Conservation (phyloP, 2,888 invertebrate species). For the Phyto melanocephala region DNA sequence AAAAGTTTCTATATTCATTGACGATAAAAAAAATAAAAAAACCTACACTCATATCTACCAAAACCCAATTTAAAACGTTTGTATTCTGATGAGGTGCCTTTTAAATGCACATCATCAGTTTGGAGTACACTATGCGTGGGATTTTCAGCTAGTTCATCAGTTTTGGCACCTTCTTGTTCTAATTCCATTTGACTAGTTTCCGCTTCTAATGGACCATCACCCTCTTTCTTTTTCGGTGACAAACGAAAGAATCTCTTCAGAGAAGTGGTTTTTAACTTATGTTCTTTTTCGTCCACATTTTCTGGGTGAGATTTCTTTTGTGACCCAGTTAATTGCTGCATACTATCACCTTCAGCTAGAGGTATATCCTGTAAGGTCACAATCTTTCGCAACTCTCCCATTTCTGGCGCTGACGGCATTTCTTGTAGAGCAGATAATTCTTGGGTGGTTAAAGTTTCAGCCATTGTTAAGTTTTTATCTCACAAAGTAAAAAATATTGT, state of each 20-base stretch:
- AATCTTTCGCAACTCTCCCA: slow-evolving; percentile 28
- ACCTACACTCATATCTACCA: slow-evolving; percentile 37
- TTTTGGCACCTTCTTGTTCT: neutral
- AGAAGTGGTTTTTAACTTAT: slow-evolving; percentile 66
- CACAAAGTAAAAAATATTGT: neutral
- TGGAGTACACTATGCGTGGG: neutral
- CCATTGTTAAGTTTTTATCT: slow-evolving; percentile 18
- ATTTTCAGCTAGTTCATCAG: neutral
- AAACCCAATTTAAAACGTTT: slow-evolving; percentile 54
- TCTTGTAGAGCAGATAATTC: slow-evolving; percentile 32
- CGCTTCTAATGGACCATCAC: neutral
- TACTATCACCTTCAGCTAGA: slow-evolving; percentile 11
- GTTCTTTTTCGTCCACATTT: neutral
- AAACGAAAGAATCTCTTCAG: slow-evolving; percentile 74
- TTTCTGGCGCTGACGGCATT: slow-evolving; percentile 54
- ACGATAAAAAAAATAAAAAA: neutral
- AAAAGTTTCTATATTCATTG: no score
- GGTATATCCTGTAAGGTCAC: slow-evolving; percentile 46
- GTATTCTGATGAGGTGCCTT: neutral
- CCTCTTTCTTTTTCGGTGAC: slow-evolving; percentile 59
- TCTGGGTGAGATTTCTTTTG: neutral
- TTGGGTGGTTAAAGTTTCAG: slow-evolving; percentile 39
- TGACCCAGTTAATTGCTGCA: neutral
- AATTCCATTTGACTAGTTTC: neutral
- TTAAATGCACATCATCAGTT: neutral